Evolutionary conservation across 2,113 vertebrate genomes (phyloP), one percentile per base, ranked within the genome.

Genomic region (Zosterops pallidus): DNA sequence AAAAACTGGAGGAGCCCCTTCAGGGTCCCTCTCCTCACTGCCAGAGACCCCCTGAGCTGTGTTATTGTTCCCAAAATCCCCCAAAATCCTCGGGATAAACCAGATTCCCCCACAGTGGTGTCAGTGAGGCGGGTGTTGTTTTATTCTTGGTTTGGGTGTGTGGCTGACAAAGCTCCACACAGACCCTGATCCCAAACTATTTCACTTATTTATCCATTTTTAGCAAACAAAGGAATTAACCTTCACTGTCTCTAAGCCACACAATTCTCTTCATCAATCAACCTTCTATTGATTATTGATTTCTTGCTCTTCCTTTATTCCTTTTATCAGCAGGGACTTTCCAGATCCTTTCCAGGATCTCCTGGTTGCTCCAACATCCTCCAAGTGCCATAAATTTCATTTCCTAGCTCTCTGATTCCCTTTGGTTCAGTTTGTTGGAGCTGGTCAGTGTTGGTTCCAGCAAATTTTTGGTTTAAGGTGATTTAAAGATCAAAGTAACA

Each of bases 151-250:
- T 35, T 37, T 52, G 26, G 13, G 18, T 14, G 22, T 35, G 52
- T 21, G 52, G 42, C 42, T 75, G 41, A 41, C n/a, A 56, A 46
- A 55, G 49, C 52, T 12, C 37, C 53, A 31, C 62, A 37, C 13
- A 31, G 52, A 42, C 25, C 44, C 31, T 0, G 1, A 33, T 3
- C 12, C 26, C 9, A 37, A 77, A 44, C 12, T 15, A 4, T 2
- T 0, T 31, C 63, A 37, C 22, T 52, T 10, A 52, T 77, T 68
- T 44, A 2, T 3, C 5, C 22, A 19, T 20, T 69, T 69, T 28
- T 12, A 60, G 14, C 33, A 33, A 59, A 42, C 10, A 50, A 50
- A 67, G 29, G 29, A 42, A 50, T 17, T 5, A 21, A 25, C 1
- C 0, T 4, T 22, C 37, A 1, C 33, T 59, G 25, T 5, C 42